Conservation (phyloP, 2,113 vertebrate genomes). For the Poecile atricapillus region DNA sequence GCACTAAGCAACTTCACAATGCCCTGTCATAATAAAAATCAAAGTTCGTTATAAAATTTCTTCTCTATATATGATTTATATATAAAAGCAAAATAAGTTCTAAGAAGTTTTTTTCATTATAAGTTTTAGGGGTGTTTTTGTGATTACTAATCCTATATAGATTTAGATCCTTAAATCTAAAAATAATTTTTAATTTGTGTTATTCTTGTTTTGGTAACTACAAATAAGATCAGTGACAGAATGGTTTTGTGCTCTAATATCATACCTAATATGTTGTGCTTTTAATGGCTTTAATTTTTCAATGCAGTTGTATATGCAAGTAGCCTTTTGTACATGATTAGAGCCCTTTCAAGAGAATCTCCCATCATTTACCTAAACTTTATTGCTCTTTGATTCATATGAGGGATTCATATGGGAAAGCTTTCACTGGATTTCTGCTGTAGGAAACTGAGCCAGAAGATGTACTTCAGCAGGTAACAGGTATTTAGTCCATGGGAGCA, state of each 20-base stretch:
- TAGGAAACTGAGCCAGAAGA: neutral
- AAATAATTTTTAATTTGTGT: neutral
- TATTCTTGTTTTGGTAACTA: neutral
- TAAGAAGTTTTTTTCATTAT: neutral
- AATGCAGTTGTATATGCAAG: neutral
- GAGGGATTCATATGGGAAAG: neutral
- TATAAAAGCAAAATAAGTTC: neutral
- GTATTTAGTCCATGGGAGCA: neutral
- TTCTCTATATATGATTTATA: neutral
- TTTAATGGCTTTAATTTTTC: neutral
- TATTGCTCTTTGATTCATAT: neutral
- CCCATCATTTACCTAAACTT: neutral
- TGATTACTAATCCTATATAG: neutral
- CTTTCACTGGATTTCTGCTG: neutral
- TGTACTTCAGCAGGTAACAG: neutral
- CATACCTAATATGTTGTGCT: neutral
- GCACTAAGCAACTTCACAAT: neutral
- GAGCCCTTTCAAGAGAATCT: neutral
- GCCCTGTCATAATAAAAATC: neutral
- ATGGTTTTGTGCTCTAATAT: neutral
- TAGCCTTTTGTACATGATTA: neutral
- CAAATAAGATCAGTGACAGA: neutral
- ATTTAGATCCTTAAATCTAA: neutral
- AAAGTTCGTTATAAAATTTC: neutral
- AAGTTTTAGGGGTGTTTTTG: neutral